Evolutionary conservation across 2,113 vertebrate species (phyloP).

Genomic region (Lophius piscatorius): DNA sequence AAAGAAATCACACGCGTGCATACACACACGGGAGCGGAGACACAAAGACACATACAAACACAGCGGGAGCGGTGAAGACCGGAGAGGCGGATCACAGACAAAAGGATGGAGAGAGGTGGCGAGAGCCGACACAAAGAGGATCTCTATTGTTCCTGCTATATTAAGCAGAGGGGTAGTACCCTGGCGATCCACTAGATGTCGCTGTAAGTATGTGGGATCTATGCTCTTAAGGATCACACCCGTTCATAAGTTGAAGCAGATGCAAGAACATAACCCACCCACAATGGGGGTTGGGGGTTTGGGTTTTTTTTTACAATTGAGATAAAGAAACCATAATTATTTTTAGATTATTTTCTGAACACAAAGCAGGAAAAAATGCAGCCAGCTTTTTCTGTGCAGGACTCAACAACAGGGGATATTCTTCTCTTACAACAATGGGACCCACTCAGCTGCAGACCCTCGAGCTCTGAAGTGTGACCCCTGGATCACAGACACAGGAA

Average conservation of each 20-base stretch:
- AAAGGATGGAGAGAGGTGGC: slow-evolving; percentile 58
- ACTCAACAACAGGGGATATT: slow-evolving; percentile 25
- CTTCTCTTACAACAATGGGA: slow-evolving; percentile 34
- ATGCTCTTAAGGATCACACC: slow-evolving; percentile 36
- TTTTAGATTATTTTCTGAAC: background rate
- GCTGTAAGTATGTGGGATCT: slow-evolving; percentile 24
- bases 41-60: slow-evolving; percentile 51
- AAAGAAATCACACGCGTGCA: slow-evolving; percentile 67
- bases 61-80: slow-evolving; percentile 21
- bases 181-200: slow-evolving; percentile 72
- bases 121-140: slow-evolving; percentile 65
- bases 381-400: background rate
- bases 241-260: slow-evolving; percentile 21
- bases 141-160: slow-evolving; percentile 73
- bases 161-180: slow-evolving; percentile 36
- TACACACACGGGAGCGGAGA: slow-evolving; percentile 58
- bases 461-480: slow-evolving; percentile 38
- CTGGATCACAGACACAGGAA: slow-evolving; percentile 46
- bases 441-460: background rate
- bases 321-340: background rate
- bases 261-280: background rate
- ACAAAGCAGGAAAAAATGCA: background rate
- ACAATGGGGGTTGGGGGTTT: too few species aligned
- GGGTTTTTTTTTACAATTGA: too few species aligned
- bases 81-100: slow-evolving; percentile 43